phyloP scores from a whole-genome alignment of 2,888 invertebrate genomes.

The Caenorhabditis angaria region DNA sequence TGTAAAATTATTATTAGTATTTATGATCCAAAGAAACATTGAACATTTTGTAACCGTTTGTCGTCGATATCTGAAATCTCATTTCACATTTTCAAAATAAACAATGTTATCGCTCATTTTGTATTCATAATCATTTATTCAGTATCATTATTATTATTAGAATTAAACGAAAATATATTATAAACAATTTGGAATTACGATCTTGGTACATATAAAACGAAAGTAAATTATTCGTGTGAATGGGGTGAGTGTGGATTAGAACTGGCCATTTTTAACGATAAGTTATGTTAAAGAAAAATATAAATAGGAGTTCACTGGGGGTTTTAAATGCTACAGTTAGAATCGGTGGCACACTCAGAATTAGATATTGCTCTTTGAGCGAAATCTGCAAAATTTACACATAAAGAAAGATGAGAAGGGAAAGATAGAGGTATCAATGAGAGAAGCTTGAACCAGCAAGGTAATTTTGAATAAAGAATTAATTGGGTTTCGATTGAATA shows the following conservation, averaged over 20 bases:
- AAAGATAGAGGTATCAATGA: background rate
- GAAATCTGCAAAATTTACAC: background rate
- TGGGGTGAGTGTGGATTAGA: background rate
- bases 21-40: constrained; percentile 4
- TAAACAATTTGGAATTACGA: background rate
- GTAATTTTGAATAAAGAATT: background rate
- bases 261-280: background rate
- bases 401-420: background rate
- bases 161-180: no score
- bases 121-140: background rate
- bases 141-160: background rate
- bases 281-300: no score
- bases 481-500: background rate
- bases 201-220: background rate
- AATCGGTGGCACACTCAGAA: constrained; percentile 2
- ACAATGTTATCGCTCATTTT: background rate
- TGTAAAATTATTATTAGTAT: background rate
- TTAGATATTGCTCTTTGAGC: background rate
- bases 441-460: background rate
- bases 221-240: background rate
- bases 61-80: background rate
- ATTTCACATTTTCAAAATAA: background rate
- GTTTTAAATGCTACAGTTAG: background rate
- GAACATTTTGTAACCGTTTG: constrained; percentile 1
- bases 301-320: background rate